Percentiles rank a stretch among this genome's conserved stretches.
These are phyloP conservation scores for Mystacides longicornis DNA, from an alignment of 2,888 invertebrate genomes.

Conservation along the genomic window DNA sequence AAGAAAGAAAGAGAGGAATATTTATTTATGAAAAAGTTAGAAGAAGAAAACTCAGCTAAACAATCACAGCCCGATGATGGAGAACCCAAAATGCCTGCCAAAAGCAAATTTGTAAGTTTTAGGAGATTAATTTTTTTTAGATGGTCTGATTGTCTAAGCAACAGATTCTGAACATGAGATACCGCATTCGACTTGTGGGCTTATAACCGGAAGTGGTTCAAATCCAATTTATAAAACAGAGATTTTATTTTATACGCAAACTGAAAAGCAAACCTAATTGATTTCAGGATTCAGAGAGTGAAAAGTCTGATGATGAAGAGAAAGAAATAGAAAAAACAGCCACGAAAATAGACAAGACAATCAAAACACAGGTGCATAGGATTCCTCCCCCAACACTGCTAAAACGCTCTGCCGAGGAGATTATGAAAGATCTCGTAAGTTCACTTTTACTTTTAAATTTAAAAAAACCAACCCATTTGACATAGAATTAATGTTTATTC, in stretches of 20 bases:
- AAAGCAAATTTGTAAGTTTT: constrained; percentile 53
- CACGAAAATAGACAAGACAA: constrained; percentile 20
- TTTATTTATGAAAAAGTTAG: constrained; percentile 45
- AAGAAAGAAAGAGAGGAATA: constrained; percentile 55
- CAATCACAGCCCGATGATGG: constrained; percentile 31
- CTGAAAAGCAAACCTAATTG: no score
- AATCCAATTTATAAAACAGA: no score
- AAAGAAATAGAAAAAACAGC: constrained; percentile 31
- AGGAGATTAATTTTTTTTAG: no score
- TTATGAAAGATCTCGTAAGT: constrained; percentile 64
- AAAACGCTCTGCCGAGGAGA: constrained; percentile 51
- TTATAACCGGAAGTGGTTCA: no score
- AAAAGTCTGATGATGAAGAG: constrained; percentile 35
- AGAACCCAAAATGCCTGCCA: constrained; percentile 43
- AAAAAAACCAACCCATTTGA: no score
- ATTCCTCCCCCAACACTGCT: constrained; percentile 31
- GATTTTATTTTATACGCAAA: no score
- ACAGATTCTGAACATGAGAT: no score
- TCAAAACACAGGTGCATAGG: constrained; percentile 14
- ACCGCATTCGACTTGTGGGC: no score
- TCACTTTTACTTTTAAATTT: no score
- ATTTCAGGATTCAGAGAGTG: constrained; percentile 45
- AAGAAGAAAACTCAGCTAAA: constrained; percentile 47
- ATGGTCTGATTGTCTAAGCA: no score
- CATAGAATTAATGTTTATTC: no score